Evolutionary conservation across 2,797 vertebrate species (phyloP), one percentile per base, ranked within the genome.

Genomic region (Neosilurus hyrtlii): DNA sequence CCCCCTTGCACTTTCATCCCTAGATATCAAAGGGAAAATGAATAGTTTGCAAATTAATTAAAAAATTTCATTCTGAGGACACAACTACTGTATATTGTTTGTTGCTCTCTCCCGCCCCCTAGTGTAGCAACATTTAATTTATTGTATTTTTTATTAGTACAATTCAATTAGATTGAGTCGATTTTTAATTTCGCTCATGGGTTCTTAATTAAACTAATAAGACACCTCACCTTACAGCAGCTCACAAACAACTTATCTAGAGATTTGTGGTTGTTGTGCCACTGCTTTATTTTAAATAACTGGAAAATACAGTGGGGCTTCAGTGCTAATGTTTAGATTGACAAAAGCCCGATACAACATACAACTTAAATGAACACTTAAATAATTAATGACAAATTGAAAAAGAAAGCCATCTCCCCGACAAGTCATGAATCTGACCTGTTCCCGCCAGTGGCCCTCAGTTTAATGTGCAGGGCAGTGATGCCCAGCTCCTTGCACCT

Each of bases 401-500:
- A 49, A 4, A 71, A 5, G n/a, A 70, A 71, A 49, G 5, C 9
- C 11, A 20, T n/a, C 20, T 43, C 10, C 4, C n/a, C 5, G 5
- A 22, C 9, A 4, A 43, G 43, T 4, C 43, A 43, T 43, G 43
- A 43, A 4, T 43, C 35, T 0, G 54, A 98, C 97, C 97, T 95
- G 89, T 98, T 99, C 2, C 97, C 98, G 8, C 97, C 97, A 0
- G 97, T 99, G 9, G 97, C 97, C 14, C 97, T 94, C 90, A 99
- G 95, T 85, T 99, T 99, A 93, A 98, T 98, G 93, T 99, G 97
- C 86, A 99, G 95, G 12, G 97, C 97, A 0, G 97, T 98, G 93
- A 99, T 99, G 0, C 97, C 97, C 74, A 99, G 93, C 88, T 99
- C 97, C 89, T 98, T 99, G 95, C 97, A 99, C 88, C 97, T 95